Evolutionary conservation across 1,140 invertebrate species (phyloP).

Genomic region (Eriosoma lanigerum): DNA sequence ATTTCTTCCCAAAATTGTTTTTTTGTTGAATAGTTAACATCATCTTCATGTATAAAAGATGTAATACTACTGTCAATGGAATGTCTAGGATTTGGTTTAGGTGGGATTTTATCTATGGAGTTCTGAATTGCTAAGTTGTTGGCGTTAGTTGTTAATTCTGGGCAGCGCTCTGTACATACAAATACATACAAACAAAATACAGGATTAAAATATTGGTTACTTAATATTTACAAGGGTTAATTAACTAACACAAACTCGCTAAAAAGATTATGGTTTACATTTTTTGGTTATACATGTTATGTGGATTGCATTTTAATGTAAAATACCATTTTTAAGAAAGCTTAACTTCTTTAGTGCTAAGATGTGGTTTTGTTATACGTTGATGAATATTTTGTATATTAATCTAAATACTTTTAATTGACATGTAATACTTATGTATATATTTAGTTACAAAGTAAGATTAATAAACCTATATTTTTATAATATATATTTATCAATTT

Average conservation of each 20-base stretch:
- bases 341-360: neutral
- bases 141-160: constrained; percentile 50
- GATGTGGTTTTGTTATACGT: constrained; percentile 31
- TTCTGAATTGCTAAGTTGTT: constrained; percentile 37
- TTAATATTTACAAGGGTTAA: constrained; percentile 37
- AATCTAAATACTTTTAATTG: no score
- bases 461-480: no score
- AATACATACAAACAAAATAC: constrained; percentile 44
- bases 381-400: constrained; percentile 1
- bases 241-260: constrained; percentile 38
- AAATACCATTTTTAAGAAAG: neutral
- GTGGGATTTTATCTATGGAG: constrained; percentile 54
- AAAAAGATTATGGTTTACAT: constrained; percentile 40
- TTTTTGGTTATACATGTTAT: constrained; percentile 1
- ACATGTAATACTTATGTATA: no score
- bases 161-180: constrained; percentile 45
- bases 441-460: no score
- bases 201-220: constrained; percentile 44
- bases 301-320: neutral
- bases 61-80: constrained; percentile 48
- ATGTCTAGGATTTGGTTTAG: constrained; percentile 59
- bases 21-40: constrained; percentile 44
- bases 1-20: constrained; percentile 50
- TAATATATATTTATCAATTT: no score
- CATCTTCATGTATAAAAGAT: constrained; percentile 37